Percentiles rank a stretch among this genome's conserved stretches.
Evolutionary conservation across 2,888 invertebrate genomes (phyloP).

Genomic region (Diarsia dahlii): DNA sequence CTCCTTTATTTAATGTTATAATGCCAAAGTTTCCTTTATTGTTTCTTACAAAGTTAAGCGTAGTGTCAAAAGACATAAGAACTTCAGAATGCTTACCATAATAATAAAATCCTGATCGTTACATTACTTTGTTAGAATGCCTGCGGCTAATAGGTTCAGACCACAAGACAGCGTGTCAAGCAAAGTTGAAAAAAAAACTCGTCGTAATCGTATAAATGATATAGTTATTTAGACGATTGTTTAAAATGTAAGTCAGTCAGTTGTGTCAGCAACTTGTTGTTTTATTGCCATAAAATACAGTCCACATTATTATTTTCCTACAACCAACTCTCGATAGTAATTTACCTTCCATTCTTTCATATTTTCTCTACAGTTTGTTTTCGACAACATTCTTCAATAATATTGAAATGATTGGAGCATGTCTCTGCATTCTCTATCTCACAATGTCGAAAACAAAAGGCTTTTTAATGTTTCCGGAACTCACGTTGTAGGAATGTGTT

Average conservation of each 20-base stretch:
- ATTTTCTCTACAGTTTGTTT: constrained; percentile 1
- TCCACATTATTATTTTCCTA: too few species aligned
- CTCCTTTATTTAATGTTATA: too few species aligned
- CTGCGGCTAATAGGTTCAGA: neutral
- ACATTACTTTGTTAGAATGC: neutral
- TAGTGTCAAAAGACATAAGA: neutral
- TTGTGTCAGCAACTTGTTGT: neutral
- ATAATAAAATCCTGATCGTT: neutral
- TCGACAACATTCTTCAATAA: neutral
- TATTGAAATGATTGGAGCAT: constrained; percentile 15
- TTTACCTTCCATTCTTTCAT: neutral
- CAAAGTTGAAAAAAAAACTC: too few species aligned
- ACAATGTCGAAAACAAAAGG: constrained; percentile 22
- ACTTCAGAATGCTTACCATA: neutral
- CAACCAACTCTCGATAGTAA: constrained; percentile 1
- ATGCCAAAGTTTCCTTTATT: too few species aligned
- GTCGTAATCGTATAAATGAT: too few species aligned
- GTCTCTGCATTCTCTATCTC: neutral
- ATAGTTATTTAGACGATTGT: neutral
- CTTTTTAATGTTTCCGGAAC: neutral
- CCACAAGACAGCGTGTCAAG: neutral
- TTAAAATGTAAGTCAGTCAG: neutral
- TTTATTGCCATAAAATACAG: too few species aligned
- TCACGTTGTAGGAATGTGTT: neutral
- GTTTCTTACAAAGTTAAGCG: too few species aligned